Base-by-base conservation (phyloP, 2,113 vertebrate species). In the Oreochromis niloticus region DNA sequence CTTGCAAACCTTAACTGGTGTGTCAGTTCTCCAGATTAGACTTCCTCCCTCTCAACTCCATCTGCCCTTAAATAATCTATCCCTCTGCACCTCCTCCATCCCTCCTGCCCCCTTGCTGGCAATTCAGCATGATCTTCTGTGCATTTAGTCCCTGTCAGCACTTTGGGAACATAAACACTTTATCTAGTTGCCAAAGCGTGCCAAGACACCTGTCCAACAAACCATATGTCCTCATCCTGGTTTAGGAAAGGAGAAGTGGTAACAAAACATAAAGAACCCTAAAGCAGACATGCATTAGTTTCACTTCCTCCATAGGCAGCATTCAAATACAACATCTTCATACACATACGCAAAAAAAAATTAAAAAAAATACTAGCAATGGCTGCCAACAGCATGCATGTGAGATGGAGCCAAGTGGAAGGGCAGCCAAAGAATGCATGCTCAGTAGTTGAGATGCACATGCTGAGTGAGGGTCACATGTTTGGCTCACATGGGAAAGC, bases 341-440 rank as follows among this genome's bases (percentile, higher is more conserved):
- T 80, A 86, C 27, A 86, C 59, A 73, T 22, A 12, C 11, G 1
- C 34, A 17, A 30, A 57, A 57, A 57, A 57, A 24, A 52, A n/a
- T n/a, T n/a, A 7, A 34, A 61, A 75, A 85, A 85, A 34, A 27
- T 85, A 93, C 81, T 85, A 88, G 85, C 14, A 71, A 86, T 73
- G 84, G 80, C 83, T 87, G 84, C 92, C 92, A 94, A 85, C 82
- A 75, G 87, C 78, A 90, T 90, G 83, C 41, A 81, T 78, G 89
- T 86, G 87, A 82, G 86, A 89, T 50, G 83, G 89, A 89, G 93
- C 89, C 89, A 92, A 91, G 88, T 93, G 94, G 92, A 95, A 89
- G 80, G 71, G 84, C 85, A 93, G 95, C 93, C 95, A 94, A 93
- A 94, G 91, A 95, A 95, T 93, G 93, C 86, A 91, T 84, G 68